phyloP scores from a whole-genome alignment of 2,113 vertebrate genomes.

The Oophaga pumilio region DNA sequence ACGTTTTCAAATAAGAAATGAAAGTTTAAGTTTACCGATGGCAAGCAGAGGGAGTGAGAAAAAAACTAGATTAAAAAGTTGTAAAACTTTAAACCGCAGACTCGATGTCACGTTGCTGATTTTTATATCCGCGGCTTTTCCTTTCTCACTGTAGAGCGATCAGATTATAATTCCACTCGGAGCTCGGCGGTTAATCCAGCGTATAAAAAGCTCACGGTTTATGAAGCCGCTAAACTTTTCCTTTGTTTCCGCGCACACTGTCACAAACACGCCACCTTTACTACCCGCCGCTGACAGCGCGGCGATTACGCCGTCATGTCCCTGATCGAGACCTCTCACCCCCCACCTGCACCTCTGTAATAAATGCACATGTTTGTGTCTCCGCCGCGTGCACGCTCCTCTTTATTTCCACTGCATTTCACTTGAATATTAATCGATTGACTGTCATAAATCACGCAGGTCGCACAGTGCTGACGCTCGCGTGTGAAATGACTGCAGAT shows the following conservation, averaged over 20 bases:
- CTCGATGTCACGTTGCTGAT: no score
- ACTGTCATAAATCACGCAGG: neutral
- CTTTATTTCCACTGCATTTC: constrained; percentile 23
- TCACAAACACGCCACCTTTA: neutral
- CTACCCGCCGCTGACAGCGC: neutral
- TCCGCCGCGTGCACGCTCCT: neutral
- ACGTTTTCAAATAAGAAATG: no score
- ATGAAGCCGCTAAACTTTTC: neutral
- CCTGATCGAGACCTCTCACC: neutral
- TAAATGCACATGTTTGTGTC: constrained; percentile 23
- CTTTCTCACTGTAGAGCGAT: no score
- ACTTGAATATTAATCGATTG: constrained; percentile 5
- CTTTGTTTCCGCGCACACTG: neutral
- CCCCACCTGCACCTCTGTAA: neutral
- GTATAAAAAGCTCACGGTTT: neutral
- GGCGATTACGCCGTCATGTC: neutral
- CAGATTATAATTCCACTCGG: neutral
- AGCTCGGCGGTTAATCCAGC: neutral
- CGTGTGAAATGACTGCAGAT: neutral
- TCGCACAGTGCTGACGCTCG: constrained; percentile 3
- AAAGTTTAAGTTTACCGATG: no score
- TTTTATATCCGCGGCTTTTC: no score
- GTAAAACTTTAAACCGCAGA: no score
- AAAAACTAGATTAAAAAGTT: no score
- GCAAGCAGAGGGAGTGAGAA: no score